phyloP scores from a whole-genome alignment of 2,888 invertebrate genomes.

The Podotricha telesiphe region DNA sequence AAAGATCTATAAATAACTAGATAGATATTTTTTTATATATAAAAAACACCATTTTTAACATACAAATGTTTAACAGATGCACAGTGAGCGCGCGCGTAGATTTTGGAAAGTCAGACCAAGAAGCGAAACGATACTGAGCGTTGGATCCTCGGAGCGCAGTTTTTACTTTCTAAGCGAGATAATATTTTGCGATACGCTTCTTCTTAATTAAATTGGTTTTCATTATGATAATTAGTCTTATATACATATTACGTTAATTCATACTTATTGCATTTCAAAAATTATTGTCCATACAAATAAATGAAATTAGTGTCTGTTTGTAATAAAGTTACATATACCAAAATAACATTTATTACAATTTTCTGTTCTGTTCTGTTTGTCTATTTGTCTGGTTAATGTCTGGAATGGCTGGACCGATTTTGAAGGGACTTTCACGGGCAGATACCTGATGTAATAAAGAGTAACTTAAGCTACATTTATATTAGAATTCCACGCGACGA shows the following conservation, averaged over 20 bases:
- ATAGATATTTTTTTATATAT: neutral
- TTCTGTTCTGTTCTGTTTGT: too few relatives aligned
- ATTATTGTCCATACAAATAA: too few relatives aligned
- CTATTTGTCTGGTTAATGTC: too few relatives aligned
- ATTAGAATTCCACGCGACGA: too few relatives aligned
- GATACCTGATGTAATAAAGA: too few relatives aligned
- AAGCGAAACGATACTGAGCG: slow-evolving; percentile 69
- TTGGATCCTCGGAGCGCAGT: slow-evolving; percentile 52
- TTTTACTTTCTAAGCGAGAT: slow-evolving; percentile 59
- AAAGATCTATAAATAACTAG: too few relatives aligned
- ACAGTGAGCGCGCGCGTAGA: slow-evolving; percentile 55
- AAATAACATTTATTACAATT: too few relatives aligned
- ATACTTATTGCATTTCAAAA: neutral
- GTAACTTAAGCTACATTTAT: too few relatives aligned
- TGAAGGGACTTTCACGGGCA: too few relatives aligned
- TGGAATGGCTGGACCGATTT: too few relatives aligned
- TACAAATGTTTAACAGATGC: slow-evolving; percentile 9
- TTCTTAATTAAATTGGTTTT: slow-evolving; percentile 40
- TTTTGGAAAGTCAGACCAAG: slow-evolving; percentile 77
- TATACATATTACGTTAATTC: slow-evolving; percentile 8
- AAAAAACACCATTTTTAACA: neutral
- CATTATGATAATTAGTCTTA: slow-evolving; percentile 33
- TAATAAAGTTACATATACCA: too few relatives aligned
- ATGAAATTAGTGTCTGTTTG: too few relatives aligned
- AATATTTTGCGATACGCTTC: slow-evolving; percentile 50